These are phyloP conservation scores for Hucho hucho DNA, from an alignment of 2,113 vertebrate species.

Conservation along the genomic window DNA sequence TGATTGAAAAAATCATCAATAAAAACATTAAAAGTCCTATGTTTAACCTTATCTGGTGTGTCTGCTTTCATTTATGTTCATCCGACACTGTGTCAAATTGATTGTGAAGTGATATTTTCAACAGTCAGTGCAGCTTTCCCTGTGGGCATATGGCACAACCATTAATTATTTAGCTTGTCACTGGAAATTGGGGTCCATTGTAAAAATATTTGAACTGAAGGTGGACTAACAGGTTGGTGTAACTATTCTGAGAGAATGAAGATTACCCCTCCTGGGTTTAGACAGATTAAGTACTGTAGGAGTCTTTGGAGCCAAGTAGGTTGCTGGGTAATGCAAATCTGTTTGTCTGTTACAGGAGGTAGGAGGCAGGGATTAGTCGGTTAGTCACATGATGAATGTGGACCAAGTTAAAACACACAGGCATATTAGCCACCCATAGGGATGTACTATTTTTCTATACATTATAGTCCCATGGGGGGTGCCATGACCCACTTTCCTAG, in stretches of 20 bases:
- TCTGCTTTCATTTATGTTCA: neutral
- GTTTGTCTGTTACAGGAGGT: constrained; percentile 29
- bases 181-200: neutral
- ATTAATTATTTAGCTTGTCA: constrained; percentile 8
- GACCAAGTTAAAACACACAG: neutral
- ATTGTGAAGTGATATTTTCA: neutral
- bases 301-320: constrained; percentile 24
- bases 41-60: neutral
- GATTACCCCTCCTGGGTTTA: neutral
- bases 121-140: neutral
- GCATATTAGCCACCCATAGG: neutral
- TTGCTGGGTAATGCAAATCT: constrained; percentile 39
- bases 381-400: neutral
- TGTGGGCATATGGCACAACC: neutral
- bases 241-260: constrained; percentile 12
- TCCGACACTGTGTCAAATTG: neutral
- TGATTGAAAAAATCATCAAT: neutral
- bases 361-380: constrained; percentile 34
- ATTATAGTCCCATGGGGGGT: neutral
- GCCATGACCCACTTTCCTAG: neutral
- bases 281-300: constrained; percentile 35
- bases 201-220: constrained; percentile 41
- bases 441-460: neutral
- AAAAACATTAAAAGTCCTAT: neutral
- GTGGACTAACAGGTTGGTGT: constrained; percentile 15